Base-by-base conservation (phyloP, 2,888 invertebrate species). In the Xylota segnis region DNA sequence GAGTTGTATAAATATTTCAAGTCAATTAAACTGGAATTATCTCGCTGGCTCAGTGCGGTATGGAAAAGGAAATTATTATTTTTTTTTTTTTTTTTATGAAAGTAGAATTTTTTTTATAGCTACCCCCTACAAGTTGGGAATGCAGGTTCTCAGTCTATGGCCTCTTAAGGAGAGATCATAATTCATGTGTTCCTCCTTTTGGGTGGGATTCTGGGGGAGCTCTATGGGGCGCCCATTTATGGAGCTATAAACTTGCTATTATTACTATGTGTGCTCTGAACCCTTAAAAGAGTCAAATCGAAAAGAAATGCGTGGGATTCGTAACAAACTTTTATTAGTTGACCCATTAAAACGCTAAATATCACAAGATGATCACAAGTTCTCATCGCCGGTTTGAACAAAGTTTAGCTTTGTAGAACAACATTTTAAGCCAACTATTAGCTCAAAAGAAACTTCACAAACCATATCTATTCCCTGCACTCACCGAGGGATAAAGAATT, bases 201-300 rank as follows among this genome's bases (percentile, higher is more conserved):
- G 40, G 40, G 66, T 68, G 66, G 66, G 40, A 52, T 40, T 68
- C n/a, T 18, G 23, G 50, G 23, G 23, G 23, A 3, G 9, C 66
- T 0, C 40, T 54, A 40, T 37, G 40, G 66, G 66, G 54, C 40
- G 18, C 27, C 54, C 40, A 54, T 54, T 68, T 27, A 52, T 40
- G 40, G 66, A 37, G 27, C 18, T 40, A n/a, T 40, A 18, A 23
- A 40, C 2, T 5, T 16, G 0, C 7, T 12, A 23, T 23, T 23
- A 32, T 32, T 32, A 32, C 32, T 32, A n/a, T n/a, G n/a, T 23
- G 3, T 23, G 23, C 3, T 23, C 23, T 23, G 23, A 23, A 23
- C 23, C 23, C 23, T 23, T 32, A 5, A 32, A 32, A 4, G 2
- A 32, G 32, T 7, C 7, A 32, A 32, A 32, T 1, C 4, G 5